Evolutionary conservation across 2,113 vertebrate genomes (phyloP).

Genomic region (Corydoras sp.): DNA sequence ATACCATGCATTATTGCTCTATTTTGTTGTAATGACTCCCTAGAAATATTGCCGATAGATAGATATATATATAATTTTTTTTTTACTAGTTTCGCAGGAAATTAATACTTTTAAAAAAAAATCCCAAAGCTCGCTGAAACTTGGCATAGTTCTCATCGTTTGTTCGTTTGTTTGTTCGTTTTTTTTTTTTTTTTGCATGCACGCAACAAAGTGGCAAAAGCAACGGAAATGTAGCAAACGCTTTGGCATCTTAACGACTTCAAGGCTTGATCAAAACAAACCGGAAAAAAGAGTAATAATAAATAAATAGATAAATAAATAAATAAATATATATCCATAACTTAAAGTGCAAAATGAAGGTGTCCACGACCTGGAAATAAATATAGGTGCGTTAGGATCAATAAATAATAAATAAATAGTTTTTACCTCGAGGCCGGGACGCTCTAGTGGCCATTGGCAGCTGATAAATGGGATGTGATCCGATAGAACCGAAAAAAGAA

Average conservation of each 20-base stretch:
- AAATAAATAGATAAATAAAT: constrained; percentile 35
- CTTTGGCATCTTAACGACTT: constrained; percentile 79
- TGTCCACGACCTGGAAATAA: constrained; percentile 27
- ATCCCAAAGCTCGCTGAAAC: no score
- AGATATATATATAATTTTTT: no score
- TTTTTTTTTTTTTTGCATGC: constrained; percentile 62
- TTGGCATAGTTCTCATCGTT: no score
- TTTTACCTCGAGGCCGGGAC: constrained; percentile 15
- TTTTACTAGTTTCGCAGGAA: no score
- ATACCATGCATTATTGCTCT: constrained; percentile 84
- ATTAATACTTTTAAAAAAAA: no score
- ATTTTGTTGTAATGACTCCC: constrained; percentile 58
- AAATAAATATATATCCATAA: constrained; percentile 18
- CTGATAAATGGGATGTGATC: no score
- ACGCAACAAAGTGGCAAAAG: constrained; percentile 59
- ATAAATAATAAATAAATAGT: constrained; percentile 46
- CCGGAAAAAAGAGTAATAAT: constrained; percentile 58
- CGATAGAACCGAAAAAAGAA: no score
- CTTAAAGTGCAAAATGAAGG: constrained; percentile 65
- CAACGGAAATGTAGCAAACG: constrained; percentile 76
- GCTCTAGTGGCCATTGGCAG: no score
- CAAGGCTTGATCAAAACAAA: constrained; percentile 64
- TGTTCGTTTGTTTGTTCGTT: no score
- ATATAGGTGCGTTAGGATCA: background rate
- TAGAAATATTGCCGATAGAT: constrained; percentile 72